These are phyloP conservation scores for Neocrepidodera transversa DNA, from an alignment of 2,888 invertebrate genomes.

Conservation along the genomic window DNA sequence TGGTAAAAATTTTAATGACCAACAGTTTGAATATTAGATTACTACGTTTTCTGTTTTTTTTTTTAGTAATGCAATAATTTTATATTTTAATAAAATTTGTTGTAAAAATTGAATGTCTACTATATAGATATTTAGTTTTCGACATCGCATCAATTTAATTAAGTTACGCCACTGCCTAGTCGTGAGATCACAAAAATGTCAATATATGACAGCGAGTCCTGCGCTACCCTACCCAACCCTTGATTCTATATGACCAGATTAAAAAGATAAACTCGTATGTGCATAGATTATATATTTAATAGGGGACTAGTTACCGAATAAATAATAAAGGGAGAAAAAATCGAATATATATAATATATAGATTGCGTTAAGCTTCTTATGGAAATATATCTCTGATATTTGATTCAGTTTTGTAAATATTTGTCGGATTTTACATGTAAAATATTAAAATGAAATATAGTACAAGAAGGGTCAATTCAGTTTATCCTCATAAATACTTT, in stretches of 20 bases:
- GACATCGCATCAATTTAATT: neutral
- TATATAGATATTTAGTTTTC: too few relatives aligned
- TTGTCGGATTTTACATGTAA: too few relatives aligned
- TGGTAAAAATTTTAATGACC: too few relatives aligned
- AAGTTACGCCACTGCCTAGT: neutral
- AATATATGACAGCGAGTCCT: neutral
- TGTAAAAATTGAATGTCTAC: too few relatives aligned
- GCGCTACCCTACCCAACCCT: neutral
- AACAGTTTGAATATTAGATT: too few relatives aligned
- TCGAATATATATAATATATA: too few relatives aligned
- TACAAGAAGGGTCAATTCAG: too few relatives aligned
- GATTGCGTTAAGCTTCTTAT: too few relatives aligned
- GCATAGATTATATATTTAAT: neutral
- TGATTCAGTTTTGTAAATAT: too few relatives aligned
- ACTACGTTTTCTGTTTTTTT: neutral
- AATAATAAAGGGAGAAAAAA: neutral
- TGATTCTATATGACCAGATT: neutral
- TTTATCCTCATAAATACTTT: too few relatives aligned
- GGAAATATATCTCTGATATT: too few relatives aligned
- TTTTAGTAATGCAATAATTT: neutral
- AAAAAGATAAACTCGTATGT: conserved; percentile 5
- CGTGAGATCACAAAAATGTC: neutral
- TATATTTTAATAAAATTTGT: neutral
- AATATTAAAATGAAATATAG: too few relatives aligned
- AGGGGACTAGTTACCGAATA: neutral